Percentiles rank a stretch among this genome's conserved stretches.
phyloP scores from a whole-genome alignment of 37 sponge, comb jelly and placozoan genomes.

The Corticium candelabrum region DNA sequence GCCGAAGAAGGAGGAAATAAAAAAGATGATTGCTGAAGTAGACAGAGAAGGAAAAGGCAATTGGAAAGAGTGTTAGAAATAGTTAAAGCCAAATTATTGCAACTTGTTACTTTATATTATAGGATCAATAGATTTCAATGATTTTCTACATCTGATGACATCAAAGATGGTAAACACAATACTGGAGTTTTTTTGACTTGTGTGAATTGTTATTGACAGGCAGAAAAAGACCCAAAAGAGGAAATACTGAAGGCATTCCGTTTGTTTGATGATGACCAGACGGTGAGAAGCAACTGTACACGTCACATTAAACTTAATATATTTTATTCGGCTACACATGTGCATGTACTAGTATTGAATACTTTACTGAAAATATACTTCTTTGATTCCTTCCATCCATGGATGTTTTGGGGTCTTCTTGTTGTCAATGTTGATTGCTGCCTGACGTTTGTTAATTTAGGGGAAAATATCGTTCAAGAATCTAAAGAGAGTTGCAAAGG shows the following conservation, averaged over 20 bases:
- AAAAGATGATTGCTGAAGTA: slow-evolving; percentile 87
- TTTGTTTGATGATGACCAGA: slow-evolving; percentile 97
- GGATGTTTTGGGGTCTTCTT: too few relatives aligned
- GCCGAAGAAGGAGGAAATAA: slow-evolving; percentile 98
- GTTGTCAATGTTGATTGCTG: slow-evolving; percentile 3
- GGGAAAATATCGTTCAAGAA: slow-evolving; percentile 97
- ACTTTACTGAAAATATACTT: too few relatives aligned
- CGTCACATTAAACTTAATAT: too few relatives aligned
- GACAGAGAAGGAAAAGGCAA: slow-evolving; percentile 89
- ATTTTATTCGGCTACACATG: too few relatives aligned
- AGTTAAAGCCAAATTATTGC: not conserved
- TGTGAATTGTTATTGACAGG: slow-evolving; percentile 25
- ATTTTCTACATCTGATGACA: slow-evolving; percentile 96
- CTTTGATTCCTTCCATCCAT: too few relatives aligned
- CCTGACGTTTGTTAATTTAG: slow-evolving; percentile 22
- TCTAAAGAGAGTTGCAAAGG: slow-evolving; percentile 95
- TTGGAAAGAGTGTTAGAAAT: not conserved
- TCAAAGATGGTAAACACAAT: slow-evolving; percentile 73
- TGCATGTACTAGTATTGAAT: too few relatives aligned
- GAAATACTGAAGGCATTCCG: slow-evolving; percentile 94
- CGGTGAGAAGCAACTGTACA: too few relatives aligned
- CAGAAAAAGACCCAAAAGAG: slow-evolving; percentile 95
- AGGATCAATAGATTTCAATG: slow-evolving; percentile 98
- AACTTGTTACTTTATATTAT: not conserved
- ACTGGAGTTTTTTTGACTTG: not conserved